Evolutionary conservation across 1,140 invertebrate genomes (phyloP).

Genomic region (Cecropterus lyciades): DNA sequence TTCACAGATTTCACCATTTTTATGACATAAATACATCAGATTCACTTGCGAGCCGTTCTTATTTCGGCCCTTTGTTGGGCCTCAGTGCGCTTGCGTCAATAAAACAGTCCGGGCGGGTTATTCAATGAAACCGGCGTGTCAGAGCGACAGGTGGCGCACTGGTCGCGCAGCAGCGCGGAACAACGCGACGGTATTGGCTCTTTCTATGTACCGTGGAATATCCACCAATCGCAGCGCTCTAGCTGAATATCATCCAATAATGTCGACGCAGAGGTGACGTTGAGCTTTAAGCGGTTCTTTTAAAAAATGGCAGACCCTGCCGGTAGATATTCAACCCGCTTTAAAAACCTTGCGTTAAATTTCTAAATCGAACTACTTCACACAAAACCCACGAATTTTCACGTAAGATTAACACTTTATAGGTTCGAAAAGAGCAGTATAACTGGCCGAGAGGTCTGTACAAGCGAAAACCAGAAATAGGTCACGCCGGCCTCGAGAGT

Average conservation of each 20-base stretch:
- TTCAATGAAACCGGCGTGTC: slow-evolving; percentile 75
- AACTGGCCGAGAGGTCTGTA: slow-evolving; percentile 21
- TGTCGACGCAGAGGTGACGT: slow-evolving; percentile 31
- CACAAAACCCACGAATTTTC: slow-evolving; percentile 9
- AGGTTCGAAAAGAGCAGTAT: not conserved
- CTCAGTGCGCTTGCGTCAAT: slow-evolving; percentile 79
- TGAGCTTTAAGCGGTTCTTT: slow-evolving; percentile 43
- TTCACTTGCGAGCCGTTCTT: slow-evolving; percentile 78
- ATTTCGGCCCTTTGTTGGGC: slow-evolving; percentile 82
- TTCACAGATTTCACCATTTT: slow-evolving; percentile 88
- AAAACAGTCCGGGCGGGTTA: slow-evolving; percentile 75
- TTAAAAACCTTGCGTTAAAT: slow-evolving; percentile 4
- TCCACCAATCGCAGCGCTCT: slow-evolving; percentile 58
- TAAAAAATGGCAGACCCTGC: slow-evolving; percentile 25
- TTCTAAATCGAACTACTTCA: slow-evolving; percentile 12
- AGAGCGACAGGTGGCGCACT: slow-evolving; percentile 75
- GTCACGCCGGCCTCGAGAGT: slow-evolving; percentile 70
- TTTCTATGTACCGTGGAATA: slow-evolving; percentile 36
- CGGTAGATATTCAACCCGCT: not conserved
- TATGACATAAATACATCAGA: slow-evolving; percentile 88
- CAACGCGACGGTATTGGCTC: slow-evolving; percentile 53
- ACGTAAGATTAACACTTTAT: not conserved
- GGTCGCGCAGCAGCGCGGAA: slow-evolving; percentile 57
- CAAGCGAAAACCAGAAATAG: slow-evolving; percentile 53
- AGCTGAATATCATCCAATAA: slow-evolving; percentile 51